phyloP scores from a whole-genome alignment of 2,797 vertebrate species.

The Pelochelys cantorii region DNA sequence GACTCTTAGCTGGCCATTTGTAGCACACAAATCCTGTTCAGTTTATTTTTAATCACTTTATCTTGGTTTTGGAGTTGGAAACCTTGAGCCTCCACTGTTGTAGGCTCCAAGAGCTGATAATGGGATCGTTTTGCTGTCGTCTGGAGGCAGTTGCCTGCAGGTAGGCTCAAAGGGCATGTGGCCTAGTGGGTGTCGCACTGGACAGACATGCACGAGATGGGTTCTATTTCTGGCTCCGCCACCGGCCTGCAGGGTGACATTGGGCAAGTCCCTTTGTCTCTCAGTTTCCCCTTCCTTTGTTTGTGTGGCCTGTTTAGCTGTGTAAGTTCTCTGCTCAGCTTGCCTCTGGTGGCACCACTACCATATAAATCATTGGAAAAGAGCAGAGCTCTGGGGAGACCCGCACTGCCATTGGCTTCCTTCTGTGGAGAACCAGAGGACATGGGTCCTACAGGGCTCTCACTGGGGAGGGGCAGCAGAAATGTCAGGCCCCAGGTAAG shows the following conservation, averaged over 20 bases:
- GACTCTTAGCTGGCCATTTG: constrained; percentile 46
- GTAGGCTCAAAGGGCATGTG: background rate
- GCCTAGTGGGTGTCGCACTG: background rate
- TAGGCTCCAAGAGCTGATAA: background rate
- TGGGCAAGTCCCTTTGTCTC: background rate
- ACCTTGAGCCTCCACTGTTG: background rate
- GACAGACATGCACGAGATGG: too few relatives aligned
- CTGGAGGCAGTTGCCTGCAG: background rate
- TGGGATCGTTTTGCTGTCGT: background rate
- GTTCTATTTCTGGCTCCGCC: background rate
- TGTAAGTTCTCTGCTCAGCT: background rate
- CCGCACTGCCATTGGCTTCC: background rate
- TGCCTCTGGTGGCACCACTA: background rate
- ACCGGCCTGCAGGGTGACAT: background rate
- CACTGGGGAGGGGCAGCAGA: background rate
- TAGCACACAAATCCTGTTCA: constrained; percentile 52
- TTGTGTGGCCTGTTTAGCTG: background rate
- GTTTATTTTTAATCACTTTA: background rate
- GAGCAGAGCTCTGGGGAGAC: background rate
- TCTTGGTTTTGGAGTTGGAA: constrained; percentile 34
- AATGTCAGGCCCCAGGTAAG: too few relatives aligned
- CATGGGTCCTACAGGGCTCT: background rate
- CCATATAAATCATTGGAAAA: background rate
- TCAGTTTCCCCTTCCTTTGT: background rate
- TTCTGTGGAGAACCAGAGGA: background rate